These are phyloP conservation scores for Paramormyrops hopkinsi DNA, from an alignment of 2,797 vertebrate genomes.

Conservation along the genomic window DNA sequence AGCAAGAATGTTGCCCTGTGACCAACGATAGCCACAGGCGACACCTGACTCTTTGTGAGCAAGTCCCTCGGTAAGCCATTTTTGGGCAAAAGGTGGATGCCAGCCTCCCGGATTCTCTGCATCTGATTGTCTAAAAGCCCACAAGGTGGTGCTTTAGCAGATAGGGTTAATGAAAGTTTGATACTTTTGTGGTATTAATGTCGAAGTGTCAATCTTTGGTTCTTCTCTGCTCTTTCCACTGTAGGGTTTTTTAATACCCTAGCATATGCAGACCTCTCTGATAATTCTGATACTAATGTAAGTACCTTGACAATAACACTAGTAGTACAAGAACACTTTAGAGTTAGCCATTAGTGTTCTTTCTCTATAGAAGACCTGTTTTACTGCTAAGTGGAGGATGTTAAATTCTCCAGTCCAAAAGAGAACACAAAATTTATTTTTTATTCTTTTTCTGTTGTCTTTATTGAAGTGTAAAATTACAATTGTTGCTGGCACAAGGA, in stretches of 20 bases:
- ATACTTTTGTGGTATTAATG: background rate
- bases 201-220: background rate
- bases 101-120: background rate
- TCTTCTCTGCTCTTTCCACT: background rate
- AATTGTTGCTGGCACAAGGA: conserved; percentile 17
- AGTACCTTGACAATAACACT: background rate
- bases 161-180: background rate
- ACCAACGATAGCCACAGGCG: background rate
- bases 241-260: background rate
- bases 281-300: background rate
- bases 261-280: background rate
- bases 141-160: background rate
- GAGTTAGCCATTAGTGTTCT: background rate
- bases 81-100: background rate
- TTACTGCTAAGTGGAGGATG: background rate
- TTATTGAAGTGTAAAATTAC: conserved; percentile 14
- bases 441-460: background rate
- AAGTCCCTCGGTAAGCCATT: background rate
- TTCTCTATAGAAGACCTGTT: background rate
- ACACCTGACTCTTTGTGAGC: background rate
- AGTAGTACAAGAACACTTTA: background rate
- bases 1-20: background rate
- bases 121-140: background rate
- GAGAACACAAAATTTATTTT: background rate
- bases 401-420: background rate